phyloP scores from a whole-genome alignment of 2,113 vertebrate genomes.

The Pseudopipra pipra region DNA sequence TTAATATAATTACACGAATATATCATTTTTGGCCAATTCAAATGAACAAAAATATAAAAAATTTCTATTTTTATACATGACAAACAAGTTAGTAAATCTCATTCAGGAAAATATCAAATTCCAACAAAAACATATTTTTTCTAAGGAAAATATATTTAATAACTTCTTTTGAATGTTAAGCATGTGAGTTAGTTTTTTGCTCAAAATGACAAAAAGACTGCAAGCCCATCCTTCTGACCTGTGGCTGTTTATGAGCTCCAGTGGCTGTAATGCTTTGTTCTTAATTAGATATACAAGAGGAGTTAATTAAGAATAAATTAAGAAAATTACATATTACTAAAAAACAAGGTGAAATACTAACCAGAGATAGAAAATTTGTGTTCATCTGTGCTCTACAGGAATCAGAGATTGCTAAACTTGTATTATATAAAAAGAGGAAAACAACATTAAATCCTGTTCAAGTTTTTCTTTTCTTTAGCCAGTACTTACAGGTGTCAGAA shows the following conservation, averaged over 20 bases:
- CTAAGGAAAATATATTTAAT: not conserved
- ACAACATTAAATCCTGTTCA: not conserved
- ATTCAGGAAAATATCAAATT: not conserved
- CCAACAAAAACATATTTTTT: not conserved
- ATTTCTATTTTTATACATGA: not conserved
- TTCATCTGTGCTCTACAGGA: not conserved
- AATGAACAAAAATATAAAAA: not conserved
- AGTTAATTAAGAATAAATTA: not conserved
- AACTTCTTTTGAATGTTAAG: not conserved
- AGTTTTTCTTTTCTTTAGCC: not conserved
- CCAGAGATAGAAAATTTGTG: not conserved
- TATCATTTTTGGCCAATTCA: not conserved
- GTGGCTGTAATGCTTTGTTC: not conserved
- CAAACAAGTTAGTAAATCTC: not conserved
- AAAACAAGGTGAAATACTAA: not conserved
- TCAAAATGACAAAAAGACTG: not conserved
- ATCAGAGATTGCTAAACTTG: not conserved
- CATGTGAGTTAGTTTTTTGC: not conserved
- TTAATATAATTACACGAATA: not conserved
- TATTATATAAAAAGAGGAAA: not conserved
- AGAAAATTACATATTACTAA: not conserved
- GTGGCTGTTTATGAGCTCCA: not conserved
- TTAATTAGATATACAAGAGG: not conserved
- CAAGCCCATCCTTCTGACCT: not conserved
- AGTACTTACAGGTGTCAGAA: not conserved